Base-by-base conservation (phyloP, 2,797 vertebrate species). In the Morelia viridis region DNA sequence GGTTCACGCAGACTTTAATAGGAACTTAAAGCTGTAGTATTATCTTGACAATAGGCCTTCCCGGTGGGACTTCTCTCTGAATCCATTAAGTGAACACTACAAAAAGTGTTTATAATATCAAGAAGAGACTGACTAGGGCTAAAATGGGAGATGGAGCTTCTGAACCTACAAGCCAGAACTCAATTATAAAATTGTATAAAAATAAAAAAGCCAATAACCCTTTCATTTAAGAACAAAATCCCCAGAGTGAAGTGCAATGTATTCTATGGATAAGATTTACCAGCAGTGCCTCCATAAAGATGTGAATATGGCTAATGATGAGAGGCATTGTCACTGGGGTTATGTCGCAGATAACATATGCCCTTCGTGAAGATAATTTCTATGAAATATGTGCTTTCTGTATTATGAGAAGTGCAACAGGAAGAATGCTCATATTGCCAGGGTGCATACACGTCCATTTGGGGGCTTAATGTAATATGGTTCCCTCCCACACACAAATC, bases 211-310 rank as follows among this genome's bases (percentile, higher is more conserved):
- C 26, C 88, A 61, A 56, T 94, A 94, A 93, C 60, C 83, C 85
- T 93, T 93, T 85, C 94, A 95, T 89, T 93, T 93, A 91, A 93
- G 94, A 95, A 92, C 85, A 94, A 95, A 96, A 94, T 28, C 41
- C 58, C 35, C 89, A 35, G 19, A 0, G 0, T 4, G 91, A 92
- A 91, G 46, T 88, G 65, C 19, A 94, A 92, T 91, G 4, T 87
- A 93, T 93, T 94, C 92, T 94, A 89, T 90, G 65, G 58, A 57
- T 94, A 93, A 94, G 88, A 91, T 94, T 94, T 92, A 56, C 92
- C 65, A 80, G 35, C 93, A 92, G 31, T 84, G 95, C 87, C 0
- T 0, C 87, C 62, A 90, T 2, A 65, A 93, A 95, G 92, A 94
- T 35, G 76, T 65, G 0, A 92, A 95, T 94, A 87, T 31, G 31